Evolutionary conservation across 2,797 vertebrate species (phyloP), one percentile per base, ranked within the genome.

Genomic region (Gymnodraco acuticeps): DNA sequence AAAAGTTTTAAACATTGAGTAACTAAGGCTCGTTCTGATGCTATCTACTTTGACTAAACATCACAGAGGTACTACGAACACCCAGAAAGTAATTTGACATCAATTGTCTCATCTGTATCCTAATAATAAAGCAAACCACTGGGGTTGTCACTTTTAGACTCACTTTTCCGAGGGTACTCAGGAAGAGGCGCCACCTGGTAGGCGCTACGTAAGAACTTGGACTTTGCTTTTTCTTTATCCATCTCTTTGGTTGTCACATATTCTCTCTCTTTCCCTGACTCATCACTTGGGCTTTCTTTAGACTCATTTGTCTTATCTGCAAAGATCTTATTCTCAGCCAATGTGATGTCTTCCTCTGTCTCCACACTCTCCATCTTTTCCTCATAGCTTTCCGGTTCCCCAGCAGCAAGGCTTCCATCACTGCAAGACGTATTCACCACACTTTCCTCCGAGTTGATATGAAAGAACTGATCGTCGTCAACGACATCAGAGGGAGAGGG

Each of bases 381-480:
- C 52, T 86, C 73, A 3, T 55, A 78, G 27, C 33, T 72, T 0
- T 80, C 77, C 58, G 85, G 87, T 50, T 92, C 86, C 31, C 16
- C 68, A 11, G 64, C 45, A 58, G 54, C 70, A 70, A 55, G 54
- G 47, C 66, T 72, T 13, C 70, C 80, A 5, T 87, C 78, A 9
- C 75, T 91, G 58, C 75, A 84, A 1, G 84, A 75, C 3, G 83
- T 79, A 12, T 90, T 78, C 15, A 72, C 59, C 59, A 73, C 63
- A 43, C 86, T 89, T 27, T 93, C 89, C 70, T 79, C 90, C 19
- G 84, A 87, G 73, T 88, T 88, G 3, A 81, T 77, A 73, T 95
- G 90, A 65, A 96, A 96, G 83, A 95, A 95, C 77, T 88, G 94
- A 71, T 94, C 93, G 2, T 94, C 88, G 1, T 87, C 80, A 2